phyloP scores from a whole-genome alignment of 2,797 vertebrate genomes.

The Tiaroga cobitis region DNA sequence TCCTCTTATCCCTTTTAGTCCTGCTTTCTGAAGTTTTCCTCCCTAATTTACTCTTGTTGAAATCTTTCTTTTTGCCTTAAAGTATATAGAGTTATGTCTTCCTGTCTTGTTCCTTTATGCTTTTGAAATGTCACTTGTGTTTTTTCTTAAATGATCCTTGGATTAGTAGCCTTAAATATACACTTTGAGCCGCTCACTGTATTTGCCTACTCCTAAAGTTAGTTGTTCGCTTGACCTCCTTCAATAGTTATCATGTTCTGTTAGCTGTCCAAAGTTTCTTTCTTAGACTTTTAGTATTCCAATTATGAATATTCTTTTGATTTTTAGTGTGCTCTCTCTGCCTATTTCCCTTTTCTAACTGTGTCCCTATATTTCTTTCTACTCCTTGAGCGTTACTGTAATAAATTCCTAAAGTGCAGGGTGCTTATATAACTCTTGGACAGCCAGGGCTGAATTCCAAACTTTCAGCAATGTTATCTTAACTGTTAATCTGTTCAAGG shows the following conservation, averaged over 20 bases:
- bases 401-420: constrained; percentile 57
- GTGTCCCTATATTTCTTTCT: constrained; percentile 57
- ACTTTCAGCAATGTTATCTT: constrained; percentile 56
- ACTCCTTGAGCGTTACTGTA: constrained; percentile 52
- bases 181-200: not conserved
- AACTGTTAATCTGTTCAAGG: constrained; percentile 53
- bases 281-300: not conserved
- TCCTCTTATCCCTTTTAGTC: not conserved
- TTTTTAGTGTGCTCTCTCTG: not conserved
- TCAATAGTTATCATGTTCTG: not conserved
- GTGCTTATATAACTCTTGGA: constrained; percentile 68
- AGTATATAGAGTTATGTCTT: not conserved
- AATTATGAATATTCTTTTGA: not conserved
- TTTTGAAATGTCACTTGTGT: not conserved
- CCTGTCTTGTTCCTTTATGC: not conserved
- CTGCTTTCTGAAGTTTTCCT: not conserved
- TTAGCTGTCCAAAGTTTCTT: not conserved
- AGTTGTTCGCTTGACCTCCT: not conserved
- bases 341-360: constrained; percentile 10
- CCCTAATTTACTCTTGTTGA: not conserved
- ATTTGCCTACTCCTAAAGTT: not conserved
- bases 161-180: not conserved
- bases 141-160: not conserved
- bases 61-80: not conserved
- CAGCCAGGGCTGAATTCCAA: constrained; percentile 60